Conservation (phyloP, 2,113 vertebrate genomes). For the Corythoichthys intestinalis region DNA sequence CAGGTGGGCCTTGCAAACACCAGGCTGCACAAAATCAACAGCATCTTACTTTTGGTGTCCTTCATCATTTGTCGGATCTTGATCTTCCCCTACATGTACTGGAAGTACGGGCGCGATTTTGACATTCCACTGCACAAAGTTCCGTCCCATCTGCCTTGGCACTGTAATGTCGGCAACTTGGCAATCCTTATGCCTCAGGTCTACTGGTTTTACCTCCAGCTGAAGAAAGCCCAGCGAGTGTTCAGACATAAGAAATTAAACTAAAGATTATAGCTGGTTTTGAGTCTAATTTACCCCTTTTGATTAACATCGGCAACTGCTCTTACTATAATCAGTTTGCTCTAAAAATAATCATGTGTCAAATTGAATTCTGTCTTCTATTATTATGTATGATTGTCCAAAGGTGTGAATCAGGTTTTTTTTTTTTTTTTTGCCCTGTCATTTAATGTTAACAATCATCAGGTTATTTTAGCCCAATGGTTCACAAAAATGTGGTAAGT, state of each 20-base stretch:
- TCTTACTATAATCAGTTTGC: too few species aligned
- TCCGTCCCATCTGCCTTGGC: conserved; percentile 78
- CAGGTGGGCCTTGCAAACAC: conserved; percentile 82
- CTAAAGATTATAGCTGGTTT: background rate
- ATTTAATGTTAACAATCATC: too few species aligned
- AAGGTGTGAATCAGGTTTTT: too few species aligned
- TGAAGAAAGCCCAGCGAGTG: conserved; percentile 78
- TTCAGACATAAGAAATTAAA: conserved; percentile 61
- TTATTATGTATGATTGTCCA: too few species aligned
- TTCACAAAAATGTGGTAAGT: too few species aligned
- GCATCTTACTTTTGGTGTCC: conserved; percentile 75
- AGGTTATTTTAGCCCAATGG: too few species aligned
- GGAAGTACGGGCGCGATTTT: conserved; percentile 73
- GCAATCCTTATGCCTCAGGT: conserved; percentile 83
- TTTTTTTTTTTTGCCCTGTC: too few species aligned
- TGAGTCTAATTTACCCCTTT: too few species aligned
- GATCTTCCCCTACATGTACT: conserved; percentile 90
- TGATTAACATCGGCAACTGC: too few species aligned
- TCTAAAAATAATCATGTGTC: too few species aligned
- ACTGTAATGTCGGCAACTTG: conserved; percentile 83
- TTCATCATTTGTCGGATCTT: conserved; percentile 85
- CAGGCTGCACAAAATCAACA: conserved; percentile 79
- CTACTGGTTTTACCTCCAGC: conserved; percentile 86
- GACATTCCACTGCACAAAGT: conserved; percentile 74
- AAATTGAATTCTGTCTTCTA: too few species aligned